phyloP scores from a whole-genome alignment of 2,888 invertebrate genomes.

The Coenonympha glycerion region DNA sequence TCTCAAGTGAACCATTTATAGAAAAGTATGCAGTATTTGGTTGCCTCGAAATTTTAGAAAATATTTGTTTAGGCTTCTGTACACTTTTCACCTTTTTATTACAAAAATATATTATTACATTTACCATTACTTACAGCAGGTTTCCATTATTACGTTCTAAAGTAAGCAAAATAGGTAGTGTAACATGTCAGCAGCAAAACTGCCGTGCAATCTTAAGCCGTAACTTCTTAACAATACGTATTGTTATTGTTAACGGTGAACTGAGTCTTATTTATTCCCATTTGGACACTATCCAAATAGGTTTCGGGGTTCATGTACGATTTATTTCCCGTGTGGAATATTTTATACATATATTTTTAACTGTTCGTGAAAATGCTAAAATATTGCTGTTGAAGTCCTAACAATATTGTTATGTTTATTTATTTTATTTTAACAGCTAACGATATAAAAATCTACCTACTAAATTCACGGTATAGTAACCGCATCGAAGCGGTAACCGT shows the following conservation, averaged over 20 bases:
- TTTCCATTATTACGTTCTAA: conserved; percentile 14
- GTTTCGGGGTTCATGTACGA: conserved; percentile 42
- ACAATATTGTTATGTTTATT: not conserved
- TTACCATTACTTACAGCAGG: conserved; percentile 6
- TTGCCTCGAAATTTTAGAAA: no score
- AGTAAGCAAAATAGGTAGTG: conserved; percentile 21
- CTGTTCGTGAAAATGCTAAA: conserved; percentile 7
- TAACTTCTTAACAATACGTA: conserved; percentile 12
- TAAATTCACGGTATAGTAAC: no score
- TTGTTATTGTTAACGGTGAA: conserved; percentile 27
- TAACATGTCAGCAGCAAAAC: conserved; percentile 15
- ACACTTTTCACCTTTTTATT: no score
- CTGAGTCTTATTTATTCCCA: conserved; percentile 49
- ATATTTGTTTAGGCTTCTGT: no score
- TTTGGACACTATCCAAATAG: conserved; percentile 63
- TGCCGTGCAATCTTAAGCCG: conserved; percentile 15
- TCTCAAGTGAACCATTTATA: no score
- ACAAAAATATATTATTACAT: conserved; percentile 7
- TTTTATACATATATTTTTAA: conserved; percentile 49
- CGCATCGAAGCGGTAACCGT: not conserved
- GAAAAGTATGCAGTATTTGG: no score
- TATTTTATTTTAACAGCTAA: no score
- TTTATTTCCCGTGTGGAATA: conserved; percentile 52
- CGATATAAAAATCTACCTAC: no score
- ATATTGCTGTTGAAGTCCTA: not conserved